A percentile compares a stretch with the other conserved stretches of the same genome.
These are phyloP conservation scores for Rhinichthys osculus DNA, from an alignment of 2,797 vertebrate species.

Conservation along the genomic window DNA sequence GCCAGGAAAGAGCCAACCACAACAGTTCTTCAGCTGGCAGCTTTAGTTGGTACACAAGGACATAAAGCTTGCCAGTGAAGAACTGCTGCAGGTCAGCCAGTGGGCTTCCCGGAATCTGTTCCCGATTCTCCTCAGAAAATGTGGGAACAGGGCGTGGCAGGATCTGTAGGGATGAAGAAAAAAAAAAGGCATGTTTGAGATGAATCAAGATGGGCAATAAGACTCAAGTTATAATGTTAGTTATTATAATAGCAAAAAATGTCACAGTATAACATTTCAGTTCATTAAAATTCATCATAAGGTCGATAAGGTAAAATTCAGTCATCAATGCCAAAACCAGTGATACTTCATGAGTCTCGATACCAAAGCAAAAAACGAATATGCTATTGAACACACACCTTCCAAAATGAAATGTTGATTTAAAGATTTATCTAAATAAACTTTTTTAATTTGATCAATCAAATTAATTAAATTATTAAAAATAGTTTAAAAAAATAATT, in stretches of 20 bases:
- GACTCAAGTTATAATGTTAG: background rate
- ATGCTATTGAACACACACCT: background rate
- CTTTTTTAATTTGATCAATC: background rate
- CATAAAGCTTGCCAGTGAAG: slow-evolving; percentile 99
- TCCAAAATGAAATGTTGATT: background rate
- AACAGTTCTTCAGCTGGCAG: slow-evolving; percentile 99
- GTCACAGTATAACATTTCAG: background rate
- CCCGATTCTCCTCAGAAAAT: background rate
- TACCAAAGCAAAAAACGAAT: background rate
- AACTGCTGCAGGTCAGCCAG: slow-evolving; percentile 98
- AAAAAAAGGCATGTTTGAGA: slow-evolving; percentile 20
- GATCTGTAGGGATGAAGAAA: slow-evolving; percentile 18
- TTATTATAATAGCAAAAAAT: background rate
- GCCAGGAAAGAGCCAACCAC: slow-evolving; percentile 90
- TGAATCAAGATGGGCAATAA: background rate
- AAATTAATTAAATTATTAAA: background rate
- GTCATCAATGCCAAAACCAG: background rate
- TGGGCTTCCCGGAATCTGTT: slow-evolving; percentile 57
- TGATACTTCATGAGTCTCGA: background rate
- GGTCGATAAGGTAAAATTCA: background rate
- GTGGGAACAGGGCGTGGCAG: background rate
- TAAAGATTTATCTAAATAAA: background rate
- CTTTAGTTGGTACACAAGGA: slow-evolving; percentile 96
- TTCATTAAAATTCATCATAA: background rate
- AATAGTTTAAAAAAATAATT: too few species aligned